These are phyloP conservation scores for Porphyrio hochstetteri DNA, from an alignment of 2,113 vertebrate species.

Conservation along the genomic window DNA sequence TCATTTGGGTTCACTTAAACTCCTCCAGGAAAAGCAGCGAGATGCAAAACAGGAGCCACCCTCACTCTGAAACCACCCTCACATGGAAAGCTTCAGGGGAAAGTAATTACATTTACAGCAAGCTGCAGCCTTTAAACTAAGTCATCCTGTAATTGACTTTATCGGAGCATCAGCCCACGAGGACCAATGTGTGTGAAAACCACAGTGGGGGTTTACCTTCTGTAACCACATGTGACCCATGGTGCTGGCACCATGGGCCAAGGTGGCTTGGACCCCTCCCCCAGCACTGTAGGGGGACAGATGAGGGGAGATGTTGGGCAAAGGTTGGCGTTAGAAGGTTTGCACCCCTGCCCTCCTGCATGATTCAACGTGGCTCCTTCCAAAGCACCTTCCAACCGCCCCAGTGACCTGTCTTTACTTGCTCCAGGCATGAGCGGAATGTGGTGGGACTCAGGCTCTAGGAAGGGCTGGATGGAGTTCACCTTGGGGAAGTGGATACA, in stretches of 20 bases:
- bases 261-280: not conserved
- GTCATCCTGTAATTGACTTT: not conserved
- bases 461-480: not conserved
- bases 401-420: constrained; percentile 26
- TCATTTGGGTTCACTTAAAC: not conserved
- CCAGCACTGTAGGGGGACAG: accelerated
- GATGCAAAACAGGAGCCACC: constrained; percentile 43
- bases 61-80: constrained; percentile 12
- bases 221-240: accelerated
- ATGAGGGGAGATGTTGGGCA: accelerated
- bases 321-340: not conserved
- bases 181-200: not conserved
- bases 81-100: constrained; percentile 9
- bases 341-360: not conserved
- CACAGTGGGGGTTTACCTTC: accelerated
- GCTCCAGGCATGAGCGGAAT: constrained; percentile 25
- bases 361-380: not conserved
- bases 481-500: not conserved
- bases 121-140: not conserved
- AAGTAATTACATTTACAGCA: constrained; percentile 1
- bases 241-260: accelerated
- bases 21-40: not conserved
- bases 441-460: not conserved
- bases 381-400: not conserved
- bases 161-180: not conserved